phyloP scores from a whole-genome alignment of 2,113 vertebrate genomes.

The Dasypus novemcinctus region DNA sequence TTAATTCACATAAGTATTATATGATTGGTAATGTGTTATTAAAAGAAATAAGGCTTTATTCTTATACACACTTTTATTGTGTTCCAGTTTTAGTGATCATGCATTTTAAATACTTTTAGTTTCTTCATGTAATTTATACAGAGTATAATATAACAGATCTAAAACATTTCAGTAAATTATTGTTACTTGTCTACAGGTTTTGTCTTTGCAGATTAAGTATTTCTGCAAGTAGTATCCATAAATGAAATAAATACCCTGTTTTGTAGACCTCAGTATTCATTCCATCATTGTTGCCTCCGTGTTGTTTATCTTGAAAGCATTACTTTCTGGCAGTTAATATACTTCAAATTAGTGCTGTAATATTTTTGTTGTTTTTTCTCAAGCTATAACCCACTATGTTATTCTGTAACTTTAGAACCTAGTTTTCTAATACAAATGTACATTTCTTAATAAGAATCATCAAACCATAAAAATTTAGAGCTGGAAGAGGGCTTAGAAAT shows the following conservation, averaged over 20 bases:
- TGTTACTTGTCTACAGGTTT: neutral
- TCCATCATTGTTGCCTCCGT: neutral
- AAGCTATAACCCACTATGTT: neutral
- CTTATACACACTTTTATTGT: neutral
- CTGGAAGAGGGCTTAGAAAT: conserved; percentile 28
- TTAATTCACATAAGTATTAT: conserved; percentile 69
- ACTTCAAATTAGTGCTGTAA: conserved; percentile 14
- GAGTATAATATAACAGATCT: neutral
- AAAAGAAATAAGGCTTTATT: conserved; percentile 13
- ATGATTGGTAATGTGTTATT: conserved; percentile 48
- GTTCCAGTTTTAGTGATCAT: conserved; percentile 32
- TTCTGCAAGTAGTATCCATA: neutral
- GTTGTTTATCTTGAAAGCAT: neutral
- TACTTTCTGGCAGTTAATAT: conserved; percentile 17
- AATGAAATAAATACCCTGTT: conserved; percentile 28
- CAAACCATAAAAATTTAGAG: conserved; percentile 26
- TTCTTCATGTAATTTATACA: conserved; percentile 21
- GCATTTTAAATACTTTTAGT: conserved; percentile 29
- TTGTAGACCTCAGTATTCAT: neutral
- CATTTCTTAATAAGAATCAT: conserved; percentile 41
- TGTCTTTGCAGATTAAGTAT: neutral
- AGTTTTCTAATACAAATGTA: conserved; percentile 32
- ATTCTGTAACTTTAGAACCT: neutral
- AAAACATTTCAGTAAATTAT: conserved; percentile 16
- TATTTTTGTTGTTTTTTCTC: conserved; percentile 6